These are phyloP conservation scores for Corythornis vintsioides DNA, from an alignment of 2,113 vertebrate genomes.

Conservation along the genomic window DNA sequence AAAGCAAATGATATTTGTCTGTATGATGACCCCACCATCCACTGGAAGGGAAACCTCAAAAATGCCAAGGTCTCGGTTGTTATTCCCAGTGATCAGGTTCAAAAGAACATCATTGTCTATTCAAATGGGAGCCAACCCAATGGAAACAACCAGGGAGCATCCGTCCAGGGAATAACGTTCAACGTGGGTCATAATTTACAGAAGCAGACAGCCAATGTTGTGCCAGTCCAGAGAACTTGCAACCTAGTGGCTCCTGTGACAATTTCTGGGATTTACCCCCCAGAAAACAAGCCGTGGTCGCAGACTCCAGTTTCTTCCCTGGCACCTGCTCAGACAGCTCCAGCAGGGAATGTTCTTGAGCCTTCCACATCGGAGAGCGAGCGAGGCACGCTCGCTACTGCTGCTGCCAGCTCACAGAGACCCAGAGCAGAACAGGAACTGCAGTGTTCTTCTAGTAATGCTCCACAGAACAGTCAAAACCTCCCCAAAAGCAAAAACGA, in stretches of 20 bases:
- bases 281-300: conserved; percentile 81
- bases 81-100: conserved; percentile 86
- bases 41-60: conserved; percentile 95
- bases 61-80: conserved; percentile 90
- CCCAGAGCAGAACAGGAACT: conserved; percentile 33
- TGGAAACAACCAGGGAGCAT: conserved; percentile 79
- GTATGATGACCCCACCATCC: conserved; percentile 93
- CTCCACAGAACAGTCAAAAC: conserved; percentile 55
- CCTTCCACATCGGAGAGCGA: conserved; percentile 47
- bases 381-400: neutral
- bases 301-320: conserved; percentile 78
- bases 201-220: conserved; percentile 86
- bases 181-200: conserved; percentile 80
- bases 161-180: conserved; percentile 80
- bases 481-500: conserved; percentile 56
- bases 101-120: conserved; percentile 93
- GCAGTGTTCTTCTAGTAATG: conserved; percentile 21
- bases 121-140: conserved; percentile 85
- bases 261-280: conserved; percentile 79
- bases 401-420: conserved; percentile 37
- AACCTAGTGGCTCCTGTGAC: conserved; percentile 80
- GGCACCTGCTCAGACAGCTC: conserved; percentile 74
- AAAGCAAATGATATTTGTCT: conserved; percentile 95
- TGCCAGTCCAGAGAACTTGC: conserved; percentile 85
- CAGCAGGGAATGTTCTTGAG: conserved; percentile 74